phyloP scores from a whole-genome alignment of 2,888 invertebrate species.

The Opisthograptis luteolata region DNA sequence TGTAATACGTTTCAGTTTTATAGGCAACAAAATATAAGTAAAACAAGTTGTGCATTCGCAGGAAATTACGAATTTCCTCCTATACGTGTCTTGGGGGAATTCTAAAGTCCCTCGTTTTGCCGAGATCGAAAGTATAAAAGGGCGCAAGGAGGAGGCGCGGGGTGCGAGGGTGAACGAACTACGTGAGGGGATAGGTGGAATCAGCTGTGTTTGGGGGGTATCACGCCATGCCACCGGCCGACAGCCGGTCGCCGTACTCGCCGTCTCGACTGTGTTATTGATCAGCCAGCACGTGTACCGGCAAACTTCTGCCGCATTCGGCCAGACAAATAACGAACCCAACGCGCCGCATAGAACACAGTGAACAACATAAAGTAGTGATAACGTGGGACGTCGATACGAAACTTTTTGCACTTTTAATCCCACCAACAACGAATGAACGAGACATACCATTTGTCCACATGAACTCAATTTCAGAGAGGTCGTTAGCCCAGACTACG shows the following conservation, averaged over 20 bases:
- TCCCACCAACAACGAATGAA: slow-evolving; percentile 34
- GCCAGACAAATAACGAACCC: slow-evolving; percentile 24
- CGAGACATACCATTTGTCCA: slow-evolving; percentile 12
- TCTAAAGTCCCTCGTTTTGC: slow-evolving; percentile 43
- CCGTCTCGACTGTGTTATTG: slow-evolving; percentile 80
- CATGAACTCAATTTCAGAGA: slow-evolving; percentile 32
- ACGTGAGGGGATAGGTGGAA: slow-evolving; percentile 64
- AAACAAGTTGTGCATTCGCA: slow-evolving; percentile 18
- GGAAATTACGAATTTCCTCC: slow-evolving; percentile 44
- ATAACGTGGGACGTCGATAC: slow-evolving; percentile 6
- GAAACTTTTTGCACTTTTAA: slow-evolving; percentile 39
- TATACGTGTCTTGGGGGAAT: slow-evolving; percentile 39
- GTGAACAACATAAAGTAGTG: neutral
- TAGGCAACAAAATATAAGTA: slow-evolving; percentile 5
- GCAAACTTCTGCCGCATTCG: slow-evolving; percentile 40
- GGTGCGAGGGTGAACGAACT: slow-evolving; percentile 74
- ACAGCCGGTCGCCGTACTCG: slow-evolving; percentile 79
- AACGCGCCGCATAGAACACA: neutral
- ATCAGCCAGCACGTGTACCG: slow-evolving; percentile 76
- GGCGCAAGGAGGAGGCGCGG: slow-evolving; percentile 49
- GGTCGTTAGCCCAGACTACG: slow-evolving; percentile 34
- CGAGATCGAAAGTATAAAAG: slow-evolving; percentile 67
- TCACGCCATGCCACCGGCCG: slow-evolving; percentile 65
- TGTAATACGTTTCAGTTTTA: neutral
- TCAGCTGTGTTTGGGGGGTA: slow-evolving; percentile 82